A percentile compares a stretch with the other conserved stretches of the same genome.
Conservation (phyloP, 2,113 vertebrate species). For the Daubentonia madagascariensis region DNA sequence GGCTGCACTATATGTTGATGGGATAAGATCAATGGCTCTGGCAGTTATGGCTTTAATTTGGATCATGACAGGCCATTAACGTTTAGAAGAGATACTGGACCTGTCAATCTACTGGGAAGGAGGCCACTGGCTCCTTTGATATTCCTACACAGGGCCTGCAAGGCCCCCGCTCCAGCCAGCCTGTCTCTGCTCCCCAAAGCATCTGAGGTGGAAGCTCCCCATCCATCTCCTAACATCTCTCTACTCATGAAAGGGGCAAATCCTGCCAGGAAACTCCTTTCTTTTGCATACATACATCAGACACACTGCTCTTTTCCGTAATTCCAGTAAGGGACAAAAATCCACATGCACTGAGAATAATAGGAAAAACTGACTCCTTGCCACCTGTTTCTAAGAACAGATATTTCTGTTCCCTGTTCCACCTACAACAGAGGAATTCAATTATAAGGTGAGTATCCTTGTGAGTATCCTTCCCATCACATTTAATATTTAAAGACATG, state of each 20-base stretch:
- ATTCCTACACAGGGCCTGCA: fast-evolving
- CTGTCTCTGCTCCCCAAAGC: background rate
- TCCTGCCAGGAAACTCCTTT: background rate
- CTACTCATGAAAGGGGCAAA: background rate
- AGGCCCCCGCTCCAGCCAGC: background rate
- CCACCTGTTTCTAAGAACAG: background rate
- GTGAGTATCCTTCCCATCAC: background rate
- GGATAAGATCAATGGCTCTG: background rate
- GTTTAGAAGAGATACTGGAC: background rate
- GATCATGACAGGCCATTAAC: background rate
- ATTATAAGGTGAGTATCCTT: background rate
- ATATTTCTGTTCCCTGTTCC: background rate
- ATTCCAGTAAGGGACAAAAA: background rate
- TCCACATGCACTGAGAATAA: background rate
- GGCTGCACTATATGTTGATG: background rate
- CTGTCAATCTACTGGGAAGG: background rate
- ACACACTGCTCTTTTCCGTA: background rate
- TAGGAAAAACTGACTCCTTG: background rate
- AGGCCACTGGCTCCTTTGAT: background rate
- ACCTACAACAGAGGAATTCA: background rate
- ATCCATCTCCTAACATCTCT: background rate
- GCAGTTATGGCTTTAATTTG: background rate
- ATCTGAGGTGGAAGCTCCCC: background rate
- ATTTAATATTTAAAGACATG: background rate
- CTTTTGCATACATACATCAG: background rate